Base-by-base conservation (phyloP, 1,140 invertebrate genomes). In the Pseudomyrmex sp. region DNA sequence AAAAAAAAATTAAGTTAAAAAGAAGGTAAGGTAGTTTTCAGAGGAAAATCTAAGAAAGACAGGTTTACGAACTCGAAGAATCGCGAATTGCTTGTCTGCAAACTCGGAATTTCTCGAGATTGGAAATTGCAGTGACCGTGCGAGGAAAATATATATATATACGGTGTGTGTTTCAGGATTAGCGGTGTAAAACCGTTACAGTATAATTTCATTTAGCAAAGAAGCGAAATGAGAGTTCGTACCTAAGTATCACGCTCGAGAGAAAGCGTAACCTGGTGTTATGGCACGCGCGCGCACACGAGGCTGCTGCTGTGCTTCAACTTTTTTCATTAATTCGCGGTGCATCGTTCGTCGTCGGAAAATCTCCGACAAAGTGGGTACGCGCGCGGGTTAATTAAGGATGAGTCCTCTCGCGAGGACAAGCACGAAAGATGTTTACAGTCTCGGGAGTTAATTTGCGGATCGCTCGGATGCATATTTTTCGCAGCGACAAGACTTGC, bases 311-410 rank as follows among this genome's bases (percentile, higher is more conserved):
- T 26, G 23, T 26, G 5, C 13, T 35, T 35, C 18, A 77, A 77
- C 50, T 77, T 77, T 77, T 77, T 77, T 77, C 75, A 77, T 77
- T 77, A 77, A 77, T 77, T 77, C 63, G 5, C 18, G 48, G 48
- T n/a, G 13, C 63, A 77, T 77, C 62, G 26, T 77, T 68, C 18
- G 61, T 68, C 20, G 35, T 35, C 35, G 56, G 35, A 9, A 77
- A 77, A 77, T 50, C 35, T 58, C 18, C 50, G 35, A 54, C 62
- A 56, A 69, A 56, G 75, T 66, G 66, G 50, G 68, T 35, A 35
- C 35, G 5, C 44, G 35, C 63, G 50, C 50, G 10, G 44, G 50
- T 69, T 77, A 77, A 77, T 77, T 77, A 69, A 77, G 63, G 35
- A 18, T 20, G 13, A 77, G 13, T 46, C 35, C 35, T 35, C 35